Evolutionary conservation across 2,888 invertebrate genomes (phyloP).

Genomic region (Lasioglossum leucozonium): DNA sequence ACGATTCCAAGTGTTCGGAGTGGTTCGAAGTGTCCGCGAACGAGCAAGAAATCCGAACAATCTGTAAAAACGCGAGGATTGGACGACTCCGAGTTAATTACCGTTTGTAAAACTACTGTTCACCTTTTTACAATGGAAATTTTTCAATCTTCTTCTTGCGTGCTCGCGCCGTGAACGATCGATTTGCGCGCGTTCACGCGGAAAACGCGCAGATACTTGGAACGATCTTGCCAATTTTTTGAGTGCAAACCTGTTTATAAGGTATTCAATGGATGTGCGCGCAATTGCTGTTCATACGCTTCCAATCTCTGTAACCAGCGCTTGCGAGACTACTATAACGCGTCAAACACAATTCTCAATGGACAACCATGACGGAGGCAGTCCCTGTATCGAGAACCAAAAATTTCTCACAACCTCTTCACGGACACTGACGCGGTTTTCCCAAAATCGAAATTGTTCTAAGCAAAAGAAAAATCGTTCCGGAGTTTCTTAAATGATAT

Average conservation of each 20-base stretch:
- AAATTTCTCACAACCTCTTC: not conserved
- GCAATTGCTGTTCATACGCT: slow-evolving; percentile 30
- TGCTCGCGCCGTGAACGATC: not conserved
- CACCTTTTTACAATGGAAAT: not conserved
- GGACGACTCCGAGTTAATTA: not conserved
- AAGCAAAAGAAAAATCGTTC: not conserved
- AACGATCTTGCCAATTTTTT: not conserved
- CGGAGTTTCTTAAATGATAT: too few relatives aligned
- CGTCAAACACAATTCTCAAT: not conserved
- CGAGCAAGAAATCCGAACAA: not conserved
- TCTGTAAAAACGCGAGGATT: not conserved
- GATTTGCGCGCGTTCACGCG: too few relatives aligned
- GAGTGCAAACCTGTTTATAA: slow-evolving; percentile 3
- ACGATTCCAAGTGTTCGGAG: not conserved
- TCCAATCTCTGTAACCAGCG: slow-evolving; percentile 18
- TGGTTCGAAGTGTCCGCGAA: not conserved
- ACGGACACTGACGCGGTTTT: not conserved
- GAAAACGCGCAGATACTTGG: too few relatives aligned
- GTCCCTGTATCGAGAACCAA: not conserved
- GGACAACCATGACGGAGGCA: not conserved
- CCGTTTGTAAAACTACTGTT: not conserved
- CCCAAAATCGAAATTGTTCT: not conserved
- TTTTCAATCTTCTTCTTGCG: not conserved
- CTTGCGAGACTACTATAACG: slow-evolving; percentile 14
- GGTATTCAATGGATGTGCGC: slow-evolving; percentile 23